Conservation (phyloP, 2,888 invertebrate genomes). For the Cancer borealis region DNA sequence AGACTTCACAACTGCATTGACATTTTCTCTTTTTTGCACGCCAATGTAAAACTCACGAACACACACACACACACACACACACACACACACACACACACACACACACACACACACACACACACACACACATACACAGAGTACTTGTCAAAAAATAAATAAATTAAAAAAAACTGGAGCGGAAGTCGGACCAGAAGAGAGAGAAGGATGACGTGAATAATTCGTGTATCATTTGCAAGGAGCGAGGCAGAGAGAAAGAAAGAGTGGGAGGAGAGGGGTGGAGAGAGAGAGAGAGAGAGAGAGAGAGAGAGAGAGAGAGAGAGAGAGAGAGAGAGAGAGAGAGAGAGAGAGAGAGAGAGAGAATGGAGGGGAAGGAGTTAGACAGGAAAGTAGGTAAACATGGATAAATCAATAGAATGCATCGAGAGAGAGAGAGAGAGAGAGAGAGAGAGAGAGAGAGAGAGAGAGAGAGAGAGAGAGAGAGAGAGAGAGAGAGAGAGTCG, state of each 20-base stretch:
- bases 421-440: constrained; percentile 1
- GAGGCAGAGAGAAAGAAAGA: background rate
- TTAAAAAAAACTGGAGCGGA: too few species aligned
- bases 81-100: background rate
- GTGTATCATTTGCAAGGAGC: background rate
- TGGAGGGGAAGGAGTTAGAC: background rate
- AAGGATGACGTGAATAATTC: background rate
- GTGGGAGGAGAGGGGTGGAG: background rate
- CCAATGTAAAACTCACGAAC: background rate
- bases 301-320: background rate
- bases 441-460: constrained; percentile 1
- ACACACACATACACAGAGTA: background rate
- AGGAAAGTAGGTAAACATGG: background rate
- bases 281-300: background rate
- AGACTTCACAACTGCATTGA: background rate
- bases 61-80: too few species aligned
- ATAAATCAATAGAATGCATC: background rate
- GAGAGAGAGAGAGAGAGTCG: background rate
- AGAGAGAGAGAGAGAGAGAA: background rate
- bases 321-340: background rate
- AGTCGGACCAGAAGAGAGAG: too few species aligned
- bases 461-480: background rate
- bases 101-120: background rate
- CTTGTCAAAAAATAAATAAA: too few species aligned
- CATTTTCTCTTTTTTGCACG: background rate